phyloP scores from a whole-genome alignment of 2,797 vertebrate species.

The Coregonus ussuriensis region DNA sequence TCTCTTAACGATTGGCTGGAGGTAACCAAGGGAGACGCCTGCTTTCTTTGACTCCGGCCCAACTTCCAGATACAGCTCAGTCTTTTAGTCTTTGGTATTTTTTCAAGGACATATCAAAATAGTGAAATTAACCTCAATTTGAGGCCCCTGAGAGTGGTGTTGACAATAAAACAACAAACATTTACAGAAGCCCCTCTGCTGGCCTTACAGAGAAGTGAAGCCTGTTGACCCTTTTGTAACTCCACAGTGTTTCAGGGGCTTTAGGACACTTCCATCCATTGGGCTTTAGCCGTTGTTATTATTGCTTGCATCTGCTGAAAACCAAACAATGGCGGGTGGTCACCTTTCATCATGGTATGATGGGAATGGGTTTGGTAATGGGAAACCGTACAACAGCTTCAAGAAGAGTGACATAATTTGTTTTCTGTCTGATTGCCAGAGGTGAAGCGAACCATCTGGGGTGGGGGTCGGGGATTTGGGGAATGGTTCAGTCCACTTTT shows the following conservation, averaged over 20 bases:
- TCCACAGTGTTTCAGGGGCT: slow-evolving; percentile 57
- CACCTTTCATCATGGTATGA: slow-evolving; percentile 74
- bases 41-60: slow-evolving; percentile 9
- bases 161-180: slow-evolving; percentile 74
- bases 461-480: slow-evolving; percentile 14
- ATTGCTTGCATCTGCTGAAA: slow-evolving; percentile 74
- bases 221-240: slow-evolving; percentile 49
- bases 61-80: slow-evolving; percentile 14
- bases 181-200: slow-evolving; percentile 67
- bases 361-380: slow-evolving; percentile 69
- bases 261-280: slow-evolving; percentile 57
- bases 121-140: slow-evolving; percentile 45
- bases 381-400: slow-evolving; percentile 53
- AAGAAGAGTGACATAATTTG: slow-evolving; percentile 66
- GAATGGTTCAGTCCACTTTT: slow-evolving; percentile 37
- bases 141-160: slow-evolving; percentile 36
- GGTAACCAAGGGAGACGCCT: slow-evolving; percentile 33
- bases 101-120: slow-evolving; percentile 34
- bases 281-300: slow-evolving; percentile 51
- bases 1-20: slow-evolving; percentile 27
- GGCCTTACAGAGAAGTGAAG: slow-evolving; percentile 34
- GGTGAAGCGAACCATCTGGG: slow-evolving; percentile 60
- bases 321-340: slow-evolving; percentile 76
- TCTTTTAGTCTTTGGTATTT: slow-evolving; percentile 21
- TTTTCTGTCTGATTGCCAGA: slow-evolving; percentile 44